Base-by-base conservation (phyloP, 2,113 vertebrate genomes). In the Oncorhynchus kisutch region DNA sequence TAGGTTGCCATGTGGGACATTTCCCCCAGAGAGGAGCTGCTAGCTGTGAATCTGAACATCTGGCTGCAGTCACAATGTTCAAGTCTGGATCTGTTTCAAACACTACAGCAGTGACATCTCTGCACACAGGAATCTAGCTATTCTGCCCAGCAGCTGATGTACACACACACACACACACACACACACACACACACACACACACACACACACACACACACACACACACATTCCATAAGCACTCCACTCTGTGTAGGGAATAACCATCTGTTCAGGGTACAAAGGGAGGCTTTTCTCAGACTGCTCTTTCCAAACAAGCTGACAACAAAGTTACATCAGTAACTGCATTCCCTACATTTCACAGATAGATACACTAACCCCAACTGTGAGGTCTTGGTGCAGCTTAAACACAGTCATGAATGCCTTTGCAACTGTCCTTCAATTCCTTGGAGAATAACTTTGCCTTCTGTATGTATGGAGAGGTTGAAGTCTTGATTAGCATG, bases 71-170 rank as follows among this genome's bases (percentile, higher is more conserved):
- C 71, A 71, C 31, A 81, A 20, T 20, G 67, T 90, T 94, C 93
- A 91, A 88, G 93, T 92, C 92, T 91, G 92, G 92, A 94, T 94
- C 84, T 90, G 93, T 92, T 90, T 90, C 84, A 88, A 87, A 82
- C 9, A 45, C 39, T 11, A 45, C 88, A 25, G 71, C 5, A 51
- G 86, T 94, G 93, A 93, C 91, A 89, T 94, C 91, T 93, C 85
- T 18, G 71, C 81, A 72, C 81, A 72, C 76, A 90, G 90, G 92
- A 94, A 93, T 93, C 92, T 25, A 71, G 82, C 82, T 74, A 79
- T 80, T 87, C 81, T 88, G 75, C 45, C 79, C 81, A 79, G 66
- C 62, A 20, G 76, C 80, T 93, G 90, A 92, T 94, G 92, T 92
- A 45, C 39, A 45, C 39, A 45, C 39, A 11, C 39, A 11, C 39